Evolutionary conservation across 2,113 vertebrate species (phyloP).

Genomic region (Campylorhamphus procurvoides): DNA sequence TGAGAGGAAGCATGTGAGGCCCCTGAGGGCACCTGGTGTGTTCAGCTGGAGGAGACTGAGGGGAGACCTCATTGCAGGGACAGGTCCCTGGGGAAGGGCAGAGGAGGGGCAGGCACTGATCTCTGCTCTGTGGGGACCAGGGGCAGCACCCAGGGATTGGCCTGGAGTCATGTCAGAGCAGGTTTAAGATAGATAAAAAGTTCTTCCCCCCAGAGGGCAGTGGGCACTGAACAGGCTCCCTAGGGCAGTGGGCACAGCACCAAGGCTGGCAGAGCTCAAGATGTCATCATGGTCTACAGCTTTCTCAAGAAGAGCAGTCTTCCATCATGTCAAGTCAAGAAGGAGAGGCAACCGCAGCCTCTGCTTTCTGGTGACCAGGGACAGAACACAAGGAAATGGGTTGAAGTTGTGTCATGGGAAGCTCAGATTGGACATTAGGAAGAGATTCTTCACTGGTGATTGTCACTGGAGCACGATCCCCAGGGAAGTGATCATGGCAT

Average conservation of each 20-base stretch:
- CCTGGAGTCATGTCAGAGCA: background rate
- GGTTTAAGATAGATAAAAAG: background rate
- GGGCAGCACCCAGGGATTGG: background rate
- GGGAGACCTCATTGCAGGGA: background rate
- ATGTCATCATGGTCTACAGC: fast-evolving
- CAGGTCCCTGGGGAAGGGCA: background rate
- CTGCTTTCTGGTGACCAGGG: background rate
- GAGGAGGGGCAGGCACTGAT: background rate
- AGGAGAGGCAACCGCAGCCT: background rate
- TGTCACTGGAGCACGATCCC: background rate
- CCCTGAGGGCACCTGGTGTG: background rate
- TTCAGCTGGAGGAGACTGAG: background rate
- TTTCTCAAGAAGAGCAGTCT: background rate
- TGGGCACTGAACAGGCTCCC: background rate
- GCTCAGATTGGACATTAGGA: background rate
- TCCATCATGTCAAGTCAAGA: too few species aligned
- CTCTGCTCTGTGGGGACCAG: background rate
- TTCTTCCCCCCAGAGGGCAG: background rate
- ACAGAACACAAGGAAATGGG: too few species aligned
- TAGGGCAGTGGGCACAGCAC: background rate
- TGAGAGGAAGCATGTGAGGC: background rate
- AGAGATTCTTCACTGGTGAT: background rate
- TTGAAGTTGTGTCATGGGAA: background rate
- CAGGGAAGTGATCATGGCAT: background rate
- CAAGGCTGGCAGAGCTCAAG: background rate